Evolutionary conservation across 2,797 vertebrate genomes (phyloP).

Genomic region (Spheniscus humboldti): DNA sequence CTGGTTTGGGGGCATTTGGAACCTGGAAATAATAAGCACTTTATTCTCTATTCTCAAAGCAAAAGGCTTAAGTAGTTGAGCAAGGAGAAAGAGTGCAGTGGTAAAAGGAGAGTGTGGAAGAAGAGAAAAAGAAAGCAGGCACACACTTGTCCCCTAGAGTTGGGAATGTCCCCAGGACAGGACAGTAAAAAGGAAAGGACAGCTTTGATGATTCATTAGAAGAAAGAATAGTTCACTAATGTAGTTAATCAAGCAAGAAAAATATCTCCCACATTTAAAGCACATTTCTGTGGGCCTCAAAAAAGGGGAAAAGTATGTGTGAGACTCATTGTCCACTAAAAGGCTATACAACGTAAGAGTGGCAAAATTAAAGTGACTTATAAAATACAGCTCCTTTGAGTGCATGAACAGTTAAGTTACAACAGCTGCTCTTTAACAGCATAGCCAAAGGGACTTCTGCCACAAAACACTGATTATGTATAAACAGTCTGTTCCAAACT

Average conservation of each 20-base stretch:
- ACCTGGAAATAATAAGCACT: slow-evolving; percentile 12
- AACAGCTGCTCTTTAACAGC: background rate
- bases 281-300: background rate
- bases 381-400: background rate
- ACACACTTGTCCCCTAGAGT: background rate
- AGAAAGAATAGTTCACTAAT: background rate
- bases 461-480: fast-evolving
- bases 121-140: background rate
- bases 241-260: background rate
- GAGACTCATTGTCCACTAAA: background rate
- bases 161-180: background rate
- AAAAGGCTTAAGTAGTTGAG: background rate
- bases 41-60: background rate
- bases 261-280: background rate
- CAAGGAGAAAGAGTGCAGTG: background rate
- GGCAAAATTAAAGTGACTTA: background rate
- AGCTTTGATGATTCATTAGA: background rate
- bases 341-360: background rate
- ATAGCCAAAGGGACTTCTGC: background rate
- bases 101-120: background rate
- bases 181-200: background rate
- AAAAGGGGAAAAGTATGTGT: background rate
- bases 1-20: background rate
- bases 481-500: background rate
- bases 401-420: fast-evolving